Percentiles rank a stretch among this genome's conserved stretches.
phyloP scores from a whole-genome alignment of 2,888 invertebrate genomes.

The Rotaria magnacalcarata region DNA sequence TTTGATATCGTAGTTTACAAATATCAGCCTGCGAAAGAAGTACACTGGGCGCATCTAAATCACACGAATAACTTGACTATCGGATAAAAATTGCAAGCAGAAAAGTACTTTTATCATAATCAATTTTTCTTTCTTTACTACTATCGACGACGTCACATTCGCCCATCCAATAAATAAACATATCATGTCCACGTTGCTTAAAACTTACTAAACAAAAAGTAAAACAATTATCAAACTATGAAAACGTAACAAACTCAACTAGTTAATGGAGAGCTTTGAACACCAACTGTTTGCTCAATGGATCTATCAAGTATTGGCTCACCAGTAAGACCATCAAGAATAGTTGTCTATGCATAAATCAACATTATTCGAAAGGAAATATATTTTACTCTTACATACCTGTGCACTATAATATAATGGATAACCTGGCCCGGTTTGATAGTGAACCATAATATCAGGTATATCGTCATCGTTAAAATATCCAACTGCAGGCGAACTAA shows the following conservation, averaged over 20 bases:
- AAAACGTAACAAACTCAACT: conserved; percentile 45
- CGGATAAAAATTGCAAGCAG: neutral
- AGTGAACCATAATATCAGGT: conserved; percentile 75
- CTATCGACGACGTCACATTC: conserved; percentile 64
- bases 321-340: conserved; percentile 67
- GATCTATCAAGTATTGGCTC: conserved; percentile 64
- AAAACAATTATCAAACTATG: neutral
- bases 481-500: conserved; percentile 71
- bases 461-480: conserved; percentile 73
- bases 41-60: neutral
- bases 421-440: conserved; percentile 68
- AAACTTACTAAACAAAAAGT: conserved; percentile 48
- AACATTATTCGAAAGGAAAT: conserved; percentile 39
- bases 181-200: conserved; percentile 67
- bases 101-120: conserved; percentile 58
- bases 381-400: conserved; percentile 54
- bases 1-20: conserved; percentile 70
- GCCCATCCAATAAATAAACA: conserved; percentile 73
- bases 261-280: conserved; percentile 60
- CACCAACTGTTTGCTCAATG: conserved; percentile 65
- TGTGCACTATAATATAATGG: conserved; percentile 71
- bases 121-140: conserved; percentile 56
- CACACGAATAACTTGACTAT: neutral
- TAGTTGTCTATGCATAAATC: conserved; percentile 60
- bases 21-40: conserved; percentile 62